These are phyloP conservation scores for Theonella swinhoei DNA, from an alignment of 37 sponge, comb jelly and placozoan genomes.

Conservation along the genomic window DNA sequence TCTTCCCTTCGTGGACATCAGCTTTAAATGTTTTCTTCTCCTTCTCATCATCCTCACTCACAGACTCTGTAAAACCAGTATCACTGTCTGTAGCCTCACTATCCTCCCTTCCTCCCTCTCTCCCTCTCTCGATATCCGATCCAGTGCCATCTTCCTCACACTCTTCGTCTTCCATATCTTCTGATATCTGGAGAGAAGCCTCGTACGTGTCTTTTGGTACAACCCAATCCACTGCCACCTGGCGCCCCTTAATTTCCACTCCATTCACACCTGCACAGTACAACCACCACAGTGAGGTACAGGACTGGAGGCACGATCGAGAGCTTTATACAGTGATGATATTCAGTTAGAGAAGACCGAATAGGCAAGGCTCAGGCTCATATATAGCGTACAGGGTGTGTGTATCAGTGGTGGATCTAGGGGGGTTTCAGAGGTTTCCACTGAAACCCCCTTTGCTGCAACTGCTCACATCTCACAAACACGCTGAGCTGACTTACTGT, in stretches of 20 bases:
- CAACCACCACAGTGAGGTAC: too few species aligned
- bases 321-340: too few species aligned
- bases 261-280: constrained; percentile 48
- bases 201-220: constrained; percentile 64
- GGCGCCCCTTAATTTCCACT: constrained; percentile 67
- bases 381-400: too few species aligned
- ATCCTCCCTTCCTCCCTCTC: background rate
- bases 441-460: too few species aligned
- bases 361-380: too few species aligned
- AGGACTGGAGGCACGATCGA: too few species aligned
- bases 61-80: background rate
- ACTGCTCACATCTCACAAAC: too few species aligned
- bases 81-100: background rate
- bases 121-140: background rate
- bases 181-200: constrained; percentile 7
- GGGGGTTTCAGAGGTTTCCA: too few species aligned
- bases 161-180: constrained; percentile 5
- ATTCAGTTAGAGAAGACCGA: too few species aligned
- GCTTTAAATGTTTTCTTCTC: background rate
- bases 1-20: constrained; percentile 80
- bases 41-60: constrained; percentile 8
- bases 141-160: background rate
- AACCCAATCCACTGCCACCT: constrained; percentile 85
- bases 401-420: too few species aligned
- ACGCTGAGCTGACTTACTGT: too few species aligned